These are phyloP conservation scores for Drosophila sechellia DNA, from an alignment of 1,140 invertebrate species.

Conservation along the genomic window DNA sequence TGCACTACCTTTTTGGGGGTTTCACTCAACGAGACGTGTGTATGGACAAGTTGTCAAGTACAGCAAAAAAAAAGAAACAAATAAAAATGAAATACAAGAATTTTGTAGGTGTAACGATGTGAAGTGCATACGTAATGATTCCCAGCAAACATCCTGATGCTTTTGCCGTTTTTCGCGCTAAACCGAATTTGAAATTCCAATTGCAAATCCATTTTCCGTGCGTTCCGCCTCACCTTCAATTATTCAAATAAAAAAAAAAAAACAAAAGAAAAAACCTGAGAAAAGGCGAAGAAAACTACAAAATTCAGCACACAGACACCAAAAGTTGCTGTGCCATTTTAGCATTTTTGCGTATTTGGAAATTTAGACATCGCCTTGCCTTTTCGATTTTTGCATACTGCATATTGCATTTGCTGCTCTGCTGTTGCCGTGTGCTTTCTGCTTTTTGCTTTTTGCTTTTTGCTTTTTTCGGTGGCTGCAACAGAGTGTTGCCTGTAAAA, in stretches of 20 bases:
- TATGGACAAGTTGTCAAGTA: slow-evolving; percentile 13
- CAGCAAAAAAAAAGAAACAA: neutral
- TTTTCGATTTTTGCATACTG: slow-evolving; percentile 45
- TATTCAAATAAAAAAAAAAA: slow-evolving; percentile 46
- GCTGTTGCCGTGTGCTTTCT: slow-evolving; percentile 17
- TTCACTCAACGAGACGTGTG: neutral
- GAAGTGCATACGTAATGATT: slow-evolving; percentile 41
- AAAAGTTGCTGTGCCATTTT: slow-evolving; percentile 58
- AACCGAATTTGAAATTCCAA: slow-evolving; percentile 40
- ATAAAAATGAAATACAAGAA: too few relatives aligned
- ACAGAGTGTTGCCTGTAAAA: slow-evolving; percentile 53
- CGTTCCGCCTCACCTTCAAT: slow-evolving; percentile 49
- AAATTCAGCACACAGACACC: slow-evolving; percentile 32
- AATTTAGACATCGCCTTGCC: slow-evolving; percentile 61
- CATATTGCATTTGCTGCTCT: slow-evolving; percentile 11
- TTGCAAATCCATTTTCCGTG: slow-evolving; percentile 39
- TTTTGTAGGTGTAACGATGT: slow-evolving; percentile 6
- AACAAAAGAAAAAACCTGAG: neutral
- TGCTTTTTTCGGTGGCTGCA: slow-evolving; percentile 18
- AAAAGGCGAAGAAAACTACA: slow-evolving; percentile 16
- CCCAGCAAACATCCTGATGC: slow-evolving; percentile 8
- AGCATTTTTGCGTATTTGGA: slow-evolving; percentile 76
- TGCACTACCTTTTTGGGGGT: slow-evolving; percentile 1
- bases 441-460: slow-evolving; percentile 30
- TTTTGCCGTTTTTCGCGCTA: neutral